phyloP scores from a whole-genome alignment of 2,113 vertebrate species.

The Furnarius figulus region DNA sequence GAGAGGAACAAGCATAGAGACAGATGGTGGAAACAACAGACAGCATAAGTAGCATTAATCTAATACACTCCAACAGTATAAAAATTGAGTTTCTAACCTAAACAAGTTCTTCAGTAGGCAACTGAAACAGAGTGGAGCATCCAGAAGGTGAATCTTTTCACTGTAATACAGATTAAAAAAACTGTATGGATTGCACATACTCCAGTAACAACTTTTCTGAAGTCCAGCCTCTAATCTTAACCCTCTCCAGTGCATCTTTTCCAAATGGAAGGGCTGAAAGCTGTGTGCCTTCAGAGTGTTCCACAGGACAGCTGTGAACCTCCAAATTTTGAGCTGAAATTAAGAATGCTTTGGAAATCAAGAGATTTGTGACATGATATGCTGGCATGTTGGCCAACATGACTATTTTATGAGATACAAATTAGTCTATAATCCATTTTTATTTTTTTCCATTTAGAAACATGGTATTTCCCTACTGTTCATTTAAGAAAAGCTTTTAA shows the following conservation, averaged over 20 bases:
- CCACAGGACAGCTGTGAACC: not conserved
- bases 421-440: not conserved
- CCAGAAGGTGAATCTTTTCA: not conserved
- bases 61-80: not conserved
- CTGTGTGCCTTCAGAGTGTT: not conserved
- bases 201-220: not conserved
- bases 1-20: not conserved
- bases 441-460: not conserved
- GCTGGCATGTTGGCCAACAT: not conserved
- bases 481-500: not conserved
- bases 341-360: not conserved
- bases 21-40: not conserved
- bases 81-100: not conserved
- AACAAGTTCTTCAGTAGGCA: not conserved
- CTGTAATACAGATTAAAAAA: not conserved
- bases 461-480: not conserved
- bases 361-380: not conserved
- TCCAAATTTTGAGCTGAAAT: not conserved
- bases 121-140: not conserved
- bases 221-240: not conserved
- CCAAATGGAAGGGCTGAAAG: not conserved
- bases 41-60: not conserved
- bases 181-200: fast-evolving
- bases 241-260: not conserved
- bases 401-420: not conserved